Evolutionary conservation across 2,888 invertebrate genomes (phyloP).

Genomic region (Apomyelois bistriatella): DNA sequence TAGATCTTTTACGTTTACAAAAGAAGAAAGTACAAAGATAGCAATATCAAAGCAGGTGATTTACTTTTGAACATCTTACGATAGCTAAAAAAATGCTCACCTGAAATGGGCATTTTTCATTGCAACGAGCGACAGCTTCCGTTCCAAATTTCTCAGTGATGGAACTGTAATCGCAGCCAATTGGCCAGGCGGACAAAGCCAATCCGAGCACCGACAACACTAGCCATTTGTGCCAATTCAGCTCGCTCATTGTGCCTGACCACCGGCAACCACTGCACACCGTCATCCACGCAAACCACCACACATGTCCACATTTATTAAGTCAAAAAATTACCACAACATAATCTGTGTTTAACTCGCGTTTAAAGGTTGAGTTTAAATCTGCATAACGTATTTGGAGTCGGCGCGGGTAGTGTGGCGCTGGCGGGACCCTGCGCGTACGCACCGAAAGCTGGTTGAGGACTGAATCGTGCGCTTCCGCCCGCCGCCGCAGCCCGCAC

Average conservation of each 20-base stretch:
- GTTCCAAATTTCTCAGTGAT: slow-evolving; percentile 78
- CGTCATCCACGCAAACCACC: slow-evolving; percentile 44
- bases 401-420: slow-evolving; percentile 26
- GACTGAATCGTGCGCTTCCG: slow-evolving; percentile 51
- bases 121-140: slow-evolving; percentile 74
- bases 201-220: slow-evolving; percentile 76
- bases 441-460: slow-evolving; percentile 62
- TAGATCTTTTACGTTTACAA: too few relatives aligned
- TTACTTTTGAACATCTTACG: too few relatives aligned
- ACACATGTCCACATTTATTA: slow-evolving; percentile 34
- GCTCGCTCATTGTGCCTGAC: slow-evolving; percentile 67
- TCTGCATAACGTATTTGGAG: slow-evolving; percentile 38
- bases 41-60: too few relatives aligned
- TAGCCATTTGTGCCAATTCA: slow-evolving; percentile 79
- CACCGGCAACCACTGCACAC: slow-evolving; percentile 48
- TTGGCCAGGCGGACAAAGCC: slow-evolving; percentile 78
- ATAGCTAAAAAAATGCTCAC: slow-evolving; percentile 36
- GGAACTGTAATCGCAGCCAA: slow-evolving; percentile 77
- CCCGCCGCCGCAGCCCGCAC: slow-evolving; percentile 35
- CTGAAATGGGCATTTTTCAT: slow-evolving; percentile 77
- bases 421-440: slow-evolving; percentile 44
- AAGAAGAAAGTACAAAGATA: too few relatives aligned
- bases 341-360: slow-evolving; percentile 25
- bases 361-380: not conserved
- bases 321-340: slow-evolving; percentile 33